These are phyloP conservation scores for Sarcophaga rosellei DNA, from an alignment of 2,888 invertebrate genomes.

Conservation along the genomic window DNA sequence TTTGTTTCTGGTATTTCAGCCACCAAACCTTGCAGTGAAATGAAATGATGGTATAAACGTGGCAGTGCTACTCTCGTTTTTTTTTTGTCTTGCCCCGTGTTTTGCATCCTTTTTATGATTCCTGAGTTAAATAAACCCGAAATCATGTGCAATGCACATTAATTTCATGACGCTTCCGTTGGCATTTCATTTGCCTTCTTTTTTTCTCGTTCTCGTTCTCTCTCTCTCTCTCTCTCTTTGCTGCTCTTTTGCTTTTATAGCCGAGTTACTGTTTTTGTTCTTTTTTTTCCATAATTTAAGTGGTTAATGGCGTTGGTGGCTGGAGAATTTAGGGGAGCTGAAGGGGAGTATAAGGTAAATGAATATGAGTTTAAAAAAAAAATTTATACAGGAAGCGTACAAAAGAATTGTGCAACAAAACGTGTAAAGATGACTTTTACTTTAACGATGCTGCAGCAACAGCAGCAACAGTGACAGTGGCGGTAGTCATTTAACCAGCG, in stretches of 20 bases:
- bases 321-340: conserved; percentile 5
- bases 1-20: not conserved
- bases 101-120: not conserved
- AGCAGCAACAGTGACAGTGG: conserved; percentile 7
- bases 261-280: not conserved
- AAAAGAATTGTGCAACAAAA: conserved; percentile 20
- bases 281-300: conserved; percentile 38
- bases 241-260: conserved; percentile 13
- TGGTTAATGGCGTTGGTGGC: conserved; percentile 49
- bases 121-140: conserved; percentile 64
- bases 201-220: too few species aligned
- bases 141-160: conserved; percentile 65
- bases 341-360: conserved; percentile 15
- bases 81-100: not conserved
- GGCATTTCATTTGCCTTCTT: conserved; percentile 20
- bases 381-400: conserved; percentile 22
- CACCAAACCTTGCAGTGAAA: too few species aligned
- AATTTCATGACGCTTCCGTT: conserved; percentile 64
- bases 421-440: conserved; percentile 43
- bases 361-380: conserved; percentile 42
- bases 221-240: not conserved
- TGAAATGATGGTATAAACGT: not conserved
- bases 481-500: not conserved
- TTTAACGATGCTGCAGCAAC: not conserved
- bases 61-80: conserved; percentile 31